Percentiles rank a stretch among this genome's conserved stretches.
Evolutionary conservation across 2,888 invertebrate species (phyloP).

Genomic region (Kuschelorhynchus macadamiae): DNA sequence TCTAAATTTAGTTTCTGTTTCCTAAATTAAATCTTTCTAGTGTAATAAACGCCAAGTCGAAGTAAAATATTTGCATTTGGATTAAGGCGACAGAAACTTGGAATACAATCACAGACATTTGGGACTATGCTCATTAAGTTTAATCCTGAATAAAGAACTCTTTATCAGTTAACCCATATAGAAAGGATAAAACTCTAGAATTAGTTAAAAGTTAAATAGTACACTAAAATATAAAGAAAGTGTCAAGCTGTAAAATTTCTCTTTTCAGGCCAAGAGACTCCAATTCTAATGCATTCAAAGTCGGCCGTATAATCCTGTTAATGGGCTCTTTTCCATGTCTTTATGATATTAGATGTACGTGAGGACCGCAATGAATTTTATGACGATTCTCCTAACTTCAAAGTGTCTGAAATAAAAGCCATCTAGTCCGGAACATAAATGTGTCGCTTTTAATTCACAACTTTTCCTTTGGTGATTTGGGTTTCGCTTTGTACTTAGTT

Average conservation of each 20-base stretch:
- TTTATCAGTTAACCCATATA: too few relatives aligned
- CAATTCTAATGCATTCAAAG: conserved; percentile 39
- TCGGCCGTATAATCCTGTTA: conserved; percentile 46
- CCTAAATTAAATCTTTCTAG: too few relatives aligned
- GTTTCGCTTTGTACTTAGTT: conserved; percentile 29
- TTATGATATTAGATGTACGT: conserved; percentile 43
- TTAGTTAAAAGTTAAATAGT: too few relatives aligned
- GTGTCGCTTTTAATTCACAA: conserved; percentile 37
- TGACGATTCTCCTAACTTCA: conserved; percentile 40
- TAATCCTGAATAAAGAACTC: too few relatives aligned
- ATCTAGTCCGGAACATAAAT: conserved; percentile 31
- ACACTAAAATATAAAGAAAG: conserved; percentile 8
- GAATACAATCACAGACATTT: too few relatives aligned
- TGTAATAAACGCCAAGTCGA: too few relatives aligned
- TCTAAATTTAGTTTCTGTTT: too few relatives aligned
- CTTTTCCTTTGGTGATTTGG: conserved; percentile 22
- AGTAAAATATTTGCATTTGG: too few relatives aligned
- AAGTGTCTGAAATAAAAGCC: conserved; percentile 41
- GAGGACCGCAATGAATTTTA: conserved; percentile 47
- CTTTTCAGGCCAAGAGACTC: conserved; percentile 25
- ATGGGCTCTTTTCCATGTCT: conserved; percentile 44
- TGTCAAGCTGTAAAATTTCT: conserved; percentile 37
- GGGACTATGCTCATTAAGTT: too few relatives aligned
- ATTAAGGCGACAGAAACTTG: too few relatives aligned
- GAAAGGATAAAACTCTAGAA: too few relatives aligned